These are phyloP conservation scores for Drosophila murphyi DNA, from an alignment of 1,140 invertebrate species.

Conservation along the genomic window DNA sequence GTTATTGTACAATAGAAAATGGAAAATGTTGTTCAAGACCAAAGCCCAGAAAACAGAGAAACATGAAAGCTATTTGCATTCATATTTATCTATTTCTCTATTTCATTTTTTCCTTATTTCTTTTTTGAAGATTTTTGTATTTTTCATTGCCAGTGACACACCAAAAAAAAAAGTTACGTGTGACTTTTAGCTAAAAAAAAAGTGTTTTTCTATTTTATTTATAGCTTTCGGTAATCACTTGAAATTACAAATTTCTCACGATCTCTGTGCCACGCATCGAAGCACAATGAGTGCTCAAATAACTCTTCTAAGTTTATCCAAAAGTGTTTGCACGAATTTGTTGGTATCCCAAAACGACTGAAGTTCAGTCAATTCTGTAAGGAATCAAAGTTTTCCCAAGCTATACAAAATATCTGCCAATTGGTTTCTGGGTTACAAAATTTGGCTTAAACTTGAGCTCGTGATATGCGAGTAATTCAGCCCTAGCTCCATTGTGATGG, in stretches of 20 bases:
- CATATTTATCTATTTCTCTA: slow-evolving; percentile 13
- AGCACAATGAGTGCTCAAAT: slow-evolving; percentile 4
- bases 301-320: slow-evolving; percentile 1
- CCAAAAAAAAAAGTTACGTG: slow-evolving; percentile 34
- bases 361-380: not conserved
- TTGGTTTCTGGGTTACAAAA: not conserved
- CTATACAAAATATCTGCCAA: not conserved
- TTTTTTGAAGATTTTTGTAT: not conserved
- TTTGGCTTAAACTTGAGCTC: slow-evolving; percentile 7
- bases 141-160: slow-evolving; percentile 26
- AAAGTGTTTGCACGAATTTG: no score
- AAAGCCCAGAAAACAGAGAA: slow-evolving; percentile 7
- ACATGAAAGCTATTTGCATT: slow-evolving; percentile 45
- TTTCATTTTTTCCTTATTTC: not conserved
- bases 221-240: not conserved
- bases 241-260: slow-evolving; percentile 44
- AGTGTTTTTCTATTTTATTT: slow-evolving; percentile 13
- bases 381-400: not conserved
- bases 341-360: no score
- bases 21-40: slow-evolving; percentile 35
- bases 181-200: slow-evolving; percentile 31
- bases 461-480: slow-evolving; percentile 29
- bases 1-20: slow-evolving; percentile 48
- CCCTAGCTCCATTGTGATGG: slow-evolving; percentile 22
- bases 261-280: slow-evolving; percentile 18